Percentiles rank a stretch among this genome's conserved stretches.
phyloP scores from a whole-genome alignment of 2,888 invertebrate species.

The Rotaria macrura region DNA sequence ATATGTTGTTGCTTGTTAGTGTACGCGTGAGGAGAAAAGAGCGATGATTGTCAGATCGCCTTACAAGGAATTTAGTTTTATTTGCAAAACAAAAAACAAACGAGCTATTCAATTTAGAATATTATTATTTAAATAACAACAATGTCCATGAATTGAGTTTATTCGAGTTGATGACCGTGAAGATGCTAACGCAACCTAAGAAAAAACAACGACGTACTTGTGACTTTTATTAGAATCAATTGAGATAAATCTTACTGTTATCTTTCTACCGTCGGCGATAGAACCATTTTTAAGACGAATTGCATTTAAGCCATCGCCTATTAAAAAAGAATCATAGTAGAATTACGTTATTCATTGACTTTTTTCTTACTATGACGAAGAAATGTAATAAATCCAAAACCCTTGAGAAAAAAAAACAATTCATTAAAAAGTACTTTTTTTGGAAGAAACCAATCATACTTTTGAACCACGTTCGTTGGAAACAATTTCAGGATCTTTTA shows the following conservation, averaged over 20 bases:
- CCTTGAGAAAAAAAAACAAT: neutral
- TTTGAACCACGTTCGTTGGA: slow-evolving; percentile 10
- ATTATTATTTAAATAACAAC: neutral
- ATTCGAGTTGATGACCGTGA: neutral
- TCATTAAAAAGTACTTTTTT: neutral
- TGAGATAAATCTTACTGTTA: neutral
- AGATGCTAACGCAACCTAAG: slow-evolving; percentile 2
- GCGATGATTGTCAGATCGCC: neutral
- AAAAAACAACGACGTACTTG: too few relatives aligned
- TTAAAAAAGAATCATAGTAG: neutral
- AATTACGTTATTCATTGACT: neutral
- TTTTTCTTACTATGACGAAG: neutral
- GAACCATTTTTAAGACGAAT: slow-evolving; percentile 12
- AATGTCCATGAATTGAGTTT: neutral
- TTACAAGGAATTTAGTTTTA: neutral
- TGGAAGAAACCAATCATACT: neutral
- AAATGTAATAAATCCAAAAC: slow-evolving; percentile 10
- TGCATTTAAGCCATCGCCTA: neutral
- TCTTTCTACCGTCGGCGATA: neutral
- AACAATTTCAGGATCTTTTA: slow-evolving; percentile 13
- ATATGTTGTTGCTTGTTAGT: neutral
- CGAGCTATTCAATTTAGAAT: neutral
- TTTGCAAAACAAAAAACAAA: neutral
- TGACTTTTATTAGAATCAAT: neutral
- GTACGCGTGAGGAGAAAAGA: neutral